Percentiles rank a stretch among this genome's conserved stretches.
Conservation (phyloP, 1,140 invertebrate species). For the Bombus consobrinus region DNA sequence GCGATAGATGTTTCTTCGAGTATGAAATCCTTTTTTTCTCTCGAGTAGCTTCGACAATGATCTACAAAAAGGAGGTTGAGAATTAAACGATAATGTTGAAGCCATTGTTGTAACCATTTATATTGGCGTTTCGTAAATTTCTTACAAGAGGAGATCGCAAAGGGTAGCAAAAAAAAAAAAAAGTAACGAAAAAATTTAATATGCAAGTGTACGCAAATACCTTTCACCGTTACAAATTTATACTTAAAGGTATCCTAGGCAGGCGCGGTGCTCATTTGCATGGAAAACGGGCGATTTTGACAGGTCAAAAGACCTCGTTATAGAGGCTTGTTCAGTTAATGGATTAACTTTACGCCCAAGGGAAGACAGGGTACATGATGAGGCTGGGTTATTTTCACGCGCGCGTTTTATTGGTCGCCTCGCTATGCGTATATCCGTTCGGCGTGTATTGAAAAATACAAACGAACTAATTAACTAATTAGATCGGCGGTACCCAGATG, state of each 20-base stretch:
- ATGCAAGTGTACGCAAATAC: background rate
- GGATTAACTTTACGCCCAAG: conserved; percentile 7
- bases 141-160: background rate
- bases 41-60: background rate
- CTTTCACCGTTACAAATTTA: background rate
- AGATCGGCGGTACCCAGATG: conserved; percentile 15
- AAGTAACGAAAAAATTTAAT: too few species aligned
- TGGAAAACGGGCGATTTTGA: conserved; percentile 2
- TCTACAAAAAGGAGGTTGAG: background rate
- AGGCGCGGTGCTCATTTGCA: background rate
- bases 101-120: background rate
- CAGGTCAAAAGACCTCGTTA: conserved; percentile 8
- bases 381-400: background rate
- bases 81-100: background rate
- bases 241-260: background rate
- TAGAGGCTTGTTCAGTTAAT: conserved; percentile 7
- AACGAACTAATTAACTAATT: conserved; percentile 28
- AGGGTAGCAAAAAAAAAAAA: background rate
- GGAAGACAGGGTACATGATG: background rate
- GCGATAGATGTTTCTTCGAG: background rate
- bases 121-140: background rate
- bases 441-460: conserved; percentile 1
- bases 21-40: conserved; percentile 2
- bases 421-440: background rate
- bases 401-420: background rate